Evolutionary conservation across 2,113 vertebrate species (phyloP), one percentile per base, ranked within the genome.

Genomic region (Etheostoma spectabile): DNA sequence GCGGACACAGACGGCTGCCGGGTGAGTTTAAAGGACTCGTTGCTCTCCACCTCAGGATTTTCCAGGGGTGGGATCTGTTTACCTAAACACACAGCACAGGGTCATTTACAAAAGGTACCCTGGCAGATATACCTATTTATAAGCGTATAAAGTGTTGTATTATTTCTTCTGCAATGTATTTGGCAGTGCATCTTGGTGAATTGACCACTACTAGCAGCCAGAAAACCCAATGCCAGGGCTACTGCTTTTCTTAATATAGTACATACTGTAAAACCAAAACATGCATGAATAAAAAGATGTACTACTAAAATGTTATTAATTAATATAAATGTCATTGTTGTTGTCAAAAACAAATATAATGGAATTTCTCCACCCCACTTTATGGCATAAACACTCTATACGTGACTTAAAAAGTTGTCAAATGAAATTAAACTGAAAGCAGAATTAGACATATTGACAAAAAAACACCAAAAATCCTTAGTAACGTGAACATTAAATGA

Each of bases 61-160:
- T 97, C 97, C 93, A 99, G 93, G 5, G 97, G 97, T 24, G 98
- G 98, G 76, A 99, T 99, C 89, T 97, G 97, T 86, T 94, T 96
- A 93, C 98, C 98, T 99, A 84, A 65, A 95, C 14, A 79, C 22
- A 92, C 22, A 70, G 12, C 0, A 16, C n/a, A 65, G 4, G 3
- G 35, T 72, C 14, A 61, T 49, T 69, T 57, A 67, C 22, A 77
- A 10, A 10, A 55, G 57, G 4, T 11, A 5, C 7, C 89, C 93
- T 21, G 30, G 4, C 4, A 57, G 10, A 33, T 61, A 33, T 46
- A 42, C 21, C 18, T 5, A 7, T 30, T 65, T 57, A 27, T n/a
- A 48, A 67, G 45, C 11, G 52, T 12, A 12, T 22, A 19, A 53
- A 75, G 11, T 19, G 38, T 60, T 18, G 3, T 18, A 55, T 62